These are phyloP conservation scores for Rousettus madagascariensis DNA, from an alignment of 2,797 vertebrate genomes.

Conservation along the genomic window DNA sequence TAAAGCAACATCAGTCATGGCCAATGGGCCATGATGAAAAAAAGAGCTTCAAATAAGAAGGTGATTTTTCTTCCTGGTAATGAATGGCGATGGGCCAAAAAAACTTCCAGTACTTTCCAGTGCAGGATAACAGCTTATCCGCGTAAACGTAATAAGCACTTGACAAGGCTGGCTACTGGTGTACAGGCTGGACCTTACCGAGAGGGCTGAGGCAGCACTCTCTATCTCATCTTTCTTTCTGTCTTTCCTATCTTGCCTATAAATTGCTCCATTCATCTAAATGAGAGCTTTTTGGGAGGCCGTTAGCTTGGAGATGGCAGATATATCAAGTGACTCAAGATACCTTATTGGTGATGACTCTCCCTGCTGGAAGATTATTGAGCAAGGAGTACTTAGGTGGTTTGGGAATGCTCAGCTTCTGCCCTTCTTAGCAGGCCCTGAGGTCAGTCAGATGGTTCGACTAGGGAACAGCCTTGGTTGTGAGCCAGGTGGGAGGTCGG, in stretches of 20 bases:
- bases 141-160: neutral
- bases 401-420: neutral
- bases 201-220: constrained; percentile 46
- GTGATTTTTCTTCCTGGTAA: constrained; percentile 58
- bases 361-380: neutral
- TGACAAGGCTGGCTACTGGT: neutral
- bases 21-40: constrained; percentile 41
- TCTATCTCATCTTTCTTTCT: constrained; percentile 38
- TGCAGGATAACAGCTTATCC: neutral
- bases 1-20: constrained; percentile 63
- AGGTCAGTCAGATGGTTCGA: neutral
- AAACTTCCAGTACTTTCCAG: neutral
- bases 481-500: fast-evolving
- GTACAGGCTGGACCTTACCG: neutral
- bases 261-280: constrained; percentile 58
- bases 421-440: neutral
- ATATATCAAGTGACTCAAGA: neutral
- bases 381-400: neutral
- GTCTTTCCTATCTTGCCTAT: neutral
- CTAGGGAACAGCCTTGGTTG: neutral
- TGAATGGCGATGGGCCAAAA: neutral
- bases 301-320: constrained; percentile 42
- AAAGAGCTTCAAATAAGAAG: constrained; percentile 42
- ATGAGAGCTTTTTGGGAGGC: constrained; percentile 53
- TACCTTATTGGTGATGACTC: neutral